A percentile compares a stretch with the other conserved stretches of the same genome.
These are phyloP conservation scores for Mesoclemmys tuberculata DNA, from an alignment of 2,113 vertebrate genomes.

Conservation along the genomic window DNA sequence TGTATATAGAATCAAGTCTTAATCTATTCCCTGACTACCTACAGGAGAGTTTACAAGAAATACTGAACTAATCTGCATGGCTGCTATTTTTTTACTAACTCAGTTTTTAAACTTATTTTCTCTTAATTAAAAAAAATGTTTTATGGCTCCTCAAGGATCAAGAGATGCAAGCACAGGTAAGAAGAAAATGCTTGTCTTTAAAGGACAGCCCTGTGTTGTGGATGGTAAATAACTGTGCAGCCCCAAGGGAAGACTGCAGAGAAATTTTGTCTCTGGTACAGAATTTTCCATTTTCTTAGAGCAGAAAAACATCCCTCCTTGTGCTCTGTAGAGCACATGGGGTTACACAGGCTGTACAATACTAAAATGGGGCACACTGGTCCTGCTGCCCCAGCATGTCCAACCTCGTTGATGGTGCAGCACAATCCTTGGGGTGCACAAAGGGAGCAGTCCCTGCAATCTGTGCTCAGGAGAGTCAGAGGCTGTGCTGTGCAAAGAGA, in stretches of 20 bases:
- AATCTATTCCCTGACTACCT: neutral
- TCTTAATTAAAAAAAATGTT: neutral
- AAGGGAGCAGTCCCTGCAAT: neutral
- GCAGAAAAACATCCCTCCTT: neutral
- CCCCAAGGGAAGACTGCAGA: neutral
- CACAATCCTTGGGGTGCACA: neutral
- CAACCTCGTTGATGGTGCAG: neutral
- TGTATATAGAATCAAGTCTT: neutral
- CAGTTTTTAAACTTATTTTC: neutral
- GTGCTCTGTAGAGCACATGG: neutral
- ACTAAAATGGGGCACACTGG: neutral
- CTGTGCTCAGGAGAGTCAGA: neutral
- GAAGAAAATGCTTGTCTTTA: neutral
- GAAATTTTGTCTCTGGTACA: neutral
- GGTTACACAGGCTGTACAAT: neutral
- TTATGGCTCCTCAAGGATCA: neutral
- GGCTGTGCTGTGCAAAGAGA: neutral
- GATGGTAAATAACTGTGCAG: neutral
- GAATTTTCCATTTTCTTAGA: neutral
- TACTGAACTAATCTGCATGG: neutral
- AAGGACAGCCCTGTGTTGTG: neutral
- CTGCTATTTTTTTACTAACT: neutral
- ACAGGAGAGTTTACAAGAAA: neutral
- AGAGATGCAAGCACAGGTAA: neutral
- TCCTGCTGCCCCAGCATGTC: neutral